Base-by-base conservation (phyloP, 2,797 vertebrate species). In the Acridotheres tristis region DNA sequence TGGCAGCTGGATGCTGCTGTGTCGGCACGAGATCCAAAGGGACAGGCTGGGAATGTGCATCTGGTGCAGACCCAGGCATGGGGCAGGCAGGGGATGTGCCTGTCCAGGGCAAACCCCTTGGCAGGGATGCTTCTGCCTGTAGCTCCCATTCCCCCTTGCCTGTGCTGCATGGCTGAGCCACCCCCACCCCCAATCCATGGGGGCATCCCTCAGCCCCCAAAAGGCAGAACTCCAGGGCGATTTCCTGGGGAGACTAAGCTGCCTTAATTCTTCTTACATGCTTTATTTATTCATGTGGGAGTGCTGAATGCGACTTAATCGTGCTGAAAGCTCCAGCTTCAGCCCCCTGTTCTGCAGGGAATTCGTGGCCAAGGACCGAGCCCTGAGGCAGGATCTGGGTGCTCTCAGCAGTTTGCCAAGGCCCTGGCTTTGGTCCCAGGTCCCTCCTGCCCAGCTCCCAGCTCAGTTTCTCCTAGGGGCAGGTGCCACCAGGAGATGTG, bases 261-360 rank as follows among this genome's bases (percentile, higher is more conserved):
- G 92, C 92, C 90, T 90, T 97, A 96, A 97, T 96, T 77, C 96
- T 74, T 87, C 95, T 94, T 92, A 95, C 72, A 72, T 90, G 92
- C 89, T 96, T 95, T 82, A 93, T 95, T 96, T 96, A 93, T 96
- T 95, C 90, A 50, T 95, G 72, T 86, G 86, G 77, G 83, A 90
- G 47, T 5, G 27, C 74, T 76, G 84, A 77, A 89, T 1, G n/a
- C 0, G 4, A 89, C 84, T 93, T 96, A 93, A 95, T 95, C 81
- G 1, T 53, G 23, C 88, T 90, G 94, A 93, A 79, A 96, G 93
- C 88, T 61, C 36, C 15, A 1, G 63, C 57, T 94, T 29, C 88
- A 84, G 76, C 57, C 73, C 74, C 16, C 54, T 55, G 25, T 55
- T 42, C 42, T 11, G 10, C 53, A 22, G 59, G 79, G 81, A 59